phyloP scores from a whole-genome alignment of 2,888 invertebrate species.

The Cerceris rybyensis region DNA sequence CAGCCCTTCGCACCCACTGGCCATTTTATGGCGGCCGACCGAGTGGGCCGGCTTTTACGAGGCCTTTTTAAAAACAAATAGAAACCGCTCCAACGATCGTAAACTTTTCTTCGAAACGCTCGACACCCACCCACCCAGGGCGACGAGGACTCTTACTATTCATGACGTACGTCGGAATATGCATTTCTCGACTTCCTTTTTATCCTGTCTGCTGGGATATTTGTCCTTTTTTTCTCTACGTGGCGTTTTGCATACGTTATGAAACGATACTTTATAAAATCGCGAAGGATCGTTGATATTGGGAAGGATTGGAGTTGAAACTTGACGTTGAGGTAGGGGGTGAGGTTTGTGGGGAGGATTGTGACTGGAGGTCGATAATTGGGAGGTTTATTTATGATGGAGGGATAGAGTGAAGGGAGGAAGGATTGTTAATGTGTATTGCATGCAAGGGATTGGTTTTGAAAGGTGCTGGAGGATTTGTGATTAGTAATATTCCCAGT shows the following conservation, averaged over 20 bases:
- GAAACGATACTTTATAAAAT: too few relatives aligned
- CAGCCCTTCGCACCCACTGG: slow-evolving; percentile 70
- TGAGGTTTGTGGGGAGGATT: too few relatives aligned
- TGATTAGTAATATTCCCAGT: too few relatives aligned
- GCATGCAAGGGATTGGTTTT: too few relatives aligned
- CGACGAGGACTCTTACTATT: slow-evolving; percentile 33
- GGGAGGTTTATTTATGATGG: too few relatives aligned
- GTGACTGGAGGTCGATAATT: too few relatives aligned
- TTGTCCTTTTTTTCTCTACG: not conserved
- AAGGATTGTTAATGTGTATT: too few relatives aligned
- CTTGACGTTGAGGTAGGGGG: too few relatives aligned
- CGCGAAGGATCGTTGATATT: too few relatives aligned
- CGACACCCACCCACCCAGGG: slow-evolving; percentile 28
- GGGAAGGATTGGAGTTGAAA: too few relatives aligned
- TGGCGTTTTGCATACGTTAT: not conserved
- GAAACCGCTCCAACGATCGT: slow-evolving; percentile 49
- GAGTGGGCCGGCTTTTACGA: slow-evolving; percentile 55
- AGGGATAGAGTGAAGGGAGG: too few relatives aligned
- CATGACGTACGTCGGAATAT: slow-evolving; percentile 15
- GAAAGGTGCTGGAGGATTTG: too few relatives aligned
- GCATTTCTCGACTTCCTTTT: slow-evolving; percentile 19
- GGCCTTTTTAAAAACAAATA: slow-evolving; percentile 61
- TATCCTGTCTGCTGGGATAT: slow-evolving; percentile 10
- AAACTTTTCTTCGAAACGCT: slow-evolving; percentile 48
- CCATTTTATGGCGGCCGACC: slow-evolving; percentile 60